A percentile compares a stretch with the other conserved stretches of the same genome.
These are phyloP conservation scores for Lamellibrachia satsuma DNA, from an alignment of 2,888 invertebrate species.

Conservation along the genomic window DNA sequence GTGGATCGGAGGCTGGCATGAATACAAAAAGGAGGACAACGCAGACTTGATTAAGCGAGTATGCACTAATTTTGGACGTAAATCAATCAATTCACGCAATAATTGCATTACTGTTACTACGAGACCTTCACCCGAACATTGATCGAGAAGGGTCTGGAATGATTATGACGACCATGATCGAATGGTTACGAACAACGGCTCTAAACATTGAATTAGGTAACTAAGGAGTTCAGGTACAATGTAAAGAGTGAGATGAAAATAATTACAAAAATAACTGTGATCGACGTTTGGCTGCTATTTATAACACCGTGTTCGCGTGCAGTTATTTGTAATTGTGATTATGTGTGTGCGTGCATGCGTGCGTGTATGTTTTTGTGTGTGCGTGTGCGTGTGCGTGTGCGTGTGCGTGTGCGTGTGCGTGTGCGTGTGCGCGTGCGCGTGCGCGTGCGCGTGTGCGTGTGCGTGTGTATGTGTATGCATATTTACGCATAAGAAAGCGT, in stretches of 20 bases:
- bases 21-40: neutral
- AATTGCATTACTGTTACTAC: neutral
- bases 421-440: too few species aligned
- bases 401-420: neutral
- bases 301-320: neutral
- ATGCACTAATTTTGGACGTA: neutral
- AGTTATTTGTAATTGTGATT: neutral
- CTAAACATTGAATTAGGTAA: too few species aligned
- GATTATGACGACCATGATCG: too few species aligned
- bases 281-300: neutral
- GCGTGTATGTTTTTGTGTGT: neutral
- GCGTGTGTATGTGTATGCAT: neutral
- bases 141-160: too few species aligned
- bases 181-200: too few species aligned
- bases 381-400: neutral
- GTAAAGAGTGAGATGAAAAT: neutral
- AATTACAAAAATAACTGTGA: neutral
- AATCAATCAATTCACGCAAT: neutral
- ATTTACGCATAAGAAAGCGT: neutral
- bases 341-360: neutral
- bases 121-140: too few species aligned
- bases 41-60: neutral
- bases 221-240: too few species aligned
- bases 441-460: too few species aligned
- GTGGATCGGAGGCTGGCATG: neutral